Evolutionary conservation across 1,140 invertebrate genomes (phyloP), one percentile per base, ranked within the genome.

Genomic region (Nilaparvata lugens): DNA sequence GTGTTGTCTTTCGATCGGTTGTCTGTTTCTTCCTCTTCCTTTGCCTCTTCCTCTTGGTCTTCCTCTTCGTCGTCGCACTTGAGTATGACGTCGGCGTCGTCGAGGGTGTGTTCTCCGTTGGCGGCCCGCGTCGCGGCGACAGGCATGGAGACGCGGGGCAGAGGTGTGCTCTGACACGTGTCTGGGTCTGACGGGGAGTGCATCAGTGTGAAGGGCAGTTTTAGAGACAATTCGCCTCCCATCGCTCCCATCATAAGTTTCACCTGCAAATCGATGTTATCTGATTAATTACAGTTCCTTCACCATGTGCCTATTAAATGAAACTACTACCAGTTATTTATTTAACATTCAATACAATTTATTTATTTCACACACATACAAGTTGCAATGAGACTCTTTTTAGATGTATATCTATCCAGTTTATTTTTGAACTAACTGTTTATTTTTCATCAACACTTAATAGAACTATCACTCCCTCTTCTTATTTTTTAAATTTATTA

Each of bases 201-300:
- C 77, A 82, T 83, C 3, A 92, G 72, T 0, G 81, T 84, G 70
- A 93, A 93, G 0, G 89, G 89, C 24, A 93, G 70, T 71, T 91
- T 91, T 0, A 91, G 73, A 2, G 85, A 85, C 11, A 93, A 73
- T 53, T 88, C 84, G 0, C 87, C 87, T 0, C 88, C 87, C 79
- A 92, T 89, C 2, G 85, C 80, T 42, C 87, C 87, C 1, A 89
- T 76, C 3, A 86, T 74, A 0, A 90, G 73, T 74, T 91, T 91
- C 0, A 91, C 73, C 76, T 78, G 56, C 4, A 58, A 65, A 28
- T 28, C 3, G 7, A 28, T 28, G 25, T 28, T 28, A 28, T 24
- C n/a, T n/a, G n/a, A n/a, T n/a, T n/a, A n/a, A n/a, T n/a, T n/a
- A n/a, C n/a, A n/a, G n/a, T n/a, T n/a, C n/a, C n/a, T n/a, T n/a